Percentiles rank a stretch among this genome's conserved stretches.
Conservation (phyloP, 2,888 invertebrate genomes). For the Trissolcus brochymenae region DNA sequence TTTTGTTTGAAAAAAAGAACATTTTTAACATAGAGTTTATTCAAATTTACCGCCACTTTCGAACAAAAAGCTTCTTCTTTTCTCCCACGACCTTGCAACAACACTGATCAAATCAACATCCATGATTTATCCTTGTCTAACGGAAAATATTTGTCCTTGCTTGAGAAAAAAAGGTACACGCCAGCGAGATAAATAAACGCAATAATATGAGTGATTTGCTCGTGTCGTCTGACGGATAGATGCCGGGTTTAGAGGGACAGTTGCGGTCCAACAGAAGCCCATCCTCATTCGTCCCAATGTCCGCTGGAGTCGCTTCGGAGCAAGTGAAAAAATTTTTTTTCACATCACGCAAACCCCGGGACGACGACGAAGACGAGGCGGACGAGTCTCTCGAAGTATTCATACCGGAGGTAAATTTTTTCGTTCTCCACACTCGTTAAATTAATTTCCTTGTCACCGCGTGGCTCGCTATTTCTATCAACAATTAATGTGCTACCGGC, state of each 20-base stretch:
- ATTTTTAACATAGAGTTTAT: too few relatives aligned
- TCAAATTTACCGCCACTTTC: too few relatives aligned
- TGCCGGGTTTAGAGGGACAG: slow-evolving; percentile 75
- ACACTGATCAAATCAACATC: slow-evolving; percentile 9
- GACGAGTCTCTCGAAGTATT: slow-evolving; percentile 86
- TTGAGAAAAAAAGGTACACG: slow-evolving; percentile 14
- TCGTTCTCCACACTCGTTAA: too few relatives aligned
- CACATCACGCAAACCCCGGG: slow-evolving; percentile 81
- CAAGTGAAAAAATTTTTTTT: slow-evolving; percentile 91
- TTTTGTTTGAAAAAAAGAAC: too few relatives aligned
- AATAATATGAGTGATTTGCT: slow-evolving; percentile 60
- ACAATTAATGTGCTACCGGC: slow-evolving; percentile 55
- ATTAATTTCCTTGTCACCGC: too few relatives aligned
- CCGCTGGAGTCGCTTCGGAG: slow-evolving; percentile 80
- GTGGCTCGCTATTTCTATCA: too few relatives aligned
- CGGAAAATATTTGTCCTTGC: slow-evolving; percentile 2
- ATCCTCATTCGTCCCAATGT: slow-evolving; percentile 78
- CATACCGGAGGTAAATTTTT: slow-evolving; percentile 83
- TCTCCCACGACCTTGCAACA: background rate
- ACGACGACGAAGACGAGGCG: slow-evolving; percentile 66
- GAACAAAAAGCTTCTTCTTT: too few relatives aligned
- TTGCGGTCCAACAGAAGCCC: slow-evolving; percentile 70
- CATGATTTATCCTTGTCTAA: slow-evolving; percentile 10
- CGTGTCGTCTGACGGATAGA: slow-evolving; percentile 61
- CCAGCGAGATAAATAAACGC: slow-evolving; percentile 60